Evolutionary conservation across 2,797 vertebrate species (phyloP).

Genomic region (Coracias cyanogaster): DNA sequence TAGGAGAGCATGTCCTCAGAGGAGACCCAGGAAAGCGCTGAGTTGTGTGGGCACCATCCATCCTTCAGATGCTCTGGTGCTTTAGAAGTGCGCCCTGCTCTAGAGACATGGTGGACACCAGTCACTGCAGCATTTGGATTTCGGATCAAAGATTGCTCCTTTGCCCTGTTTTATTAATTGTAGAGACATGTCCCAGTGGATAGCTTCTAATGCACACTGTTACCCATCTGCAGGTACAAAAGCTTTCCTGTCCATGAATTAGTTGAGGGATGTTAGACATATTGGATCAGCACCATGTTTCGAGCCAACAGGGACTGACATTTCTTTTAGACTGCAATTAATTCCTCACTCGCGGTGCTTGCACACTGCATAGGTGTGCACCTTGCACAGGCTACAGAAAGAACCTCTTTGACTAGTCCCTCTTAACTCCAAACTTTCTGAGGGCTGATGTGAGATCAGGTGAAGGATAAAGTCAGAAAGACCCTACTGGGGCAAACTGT

Average conservation of each 20-base stretch:
- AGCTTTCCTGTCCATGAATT: not conserved
- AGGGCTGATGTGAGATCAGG: not conserved
- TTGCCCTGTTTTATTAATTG: not conserved
- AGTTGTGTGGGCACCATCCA: not conserved
- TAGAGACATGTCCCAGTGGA: not conserved
- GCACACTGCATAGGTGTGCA: not conserved
- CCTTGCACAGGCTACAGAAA: not conserved
- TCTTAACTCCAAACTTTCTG: not conserved
- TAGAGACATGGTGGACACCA: not conserved
- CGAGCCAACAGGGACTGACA: not conserved
- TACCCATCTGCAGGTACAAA: not conserved
- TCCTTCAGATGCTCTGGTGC: not conserved
- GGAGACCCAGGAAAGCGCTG: rapidly evolving
- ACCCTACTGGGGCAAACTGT: not conserved
- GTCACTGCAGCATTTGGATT: not conserved
- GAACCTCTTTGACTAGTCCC: not conserved
- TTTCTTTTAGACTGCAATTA: not conserved
- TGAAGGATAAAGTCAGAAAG: not conserved
- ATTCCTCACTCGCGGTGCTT: not conserved
- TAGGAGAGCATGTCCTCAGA: no score
- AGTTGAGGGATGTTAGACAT: not conserved
- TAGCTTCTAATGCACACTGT: not conserved
- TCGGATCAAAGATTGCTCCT: not conserved
- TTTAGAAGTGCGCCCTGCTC: not conserved
- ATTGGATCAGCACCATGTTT: not conserved